Evolutionary conservation across 2,797 vertebrate species (phyloP), one percentile per base, ranked within the genome.

Genomic region (Cygnus olor): DNA sequence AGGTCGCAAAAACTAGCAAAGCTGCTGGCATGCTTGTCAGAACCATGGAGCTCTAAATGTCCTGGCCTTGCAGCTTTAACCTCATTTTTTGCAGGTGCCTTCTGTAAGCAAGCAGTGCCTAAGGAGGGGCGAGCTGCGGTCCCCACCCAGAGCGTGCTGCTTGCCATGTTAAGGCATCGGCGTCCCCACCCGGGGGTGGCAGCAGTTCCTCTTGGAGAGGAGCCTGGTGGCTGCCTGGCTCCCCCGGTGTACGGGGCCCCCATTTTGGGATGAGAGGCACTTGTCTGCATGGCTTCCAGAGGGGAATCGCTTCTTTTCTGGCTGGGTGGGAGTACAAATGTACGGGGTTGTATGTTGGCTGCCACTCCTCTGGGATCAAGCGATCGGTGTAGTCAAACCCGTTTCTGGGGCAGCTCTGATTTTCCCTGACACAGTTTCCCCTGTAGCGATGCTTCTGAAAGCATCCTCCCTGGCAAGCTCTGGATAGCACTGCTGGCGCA

Each of bases 401-500:
- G 9, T 24, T 40, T 53, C 21, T 32, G 49, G 54, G 32, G 30
- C 40, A n/a, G 40, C 54, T 30, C 68, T 57, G 32, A 17, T n/a
- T 27, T 57, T 27, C 16, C 22, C 38, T 44, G 21, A 20, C 17
- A 32, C 18, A 14, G 30, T 18, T 44, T 42, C 14, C 40, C 30
- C 11, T 19, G 44, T 34, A 13, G 32, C 3, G 12, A 36, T 17
- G 34, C 28, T 40, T 44, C 71, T n/a, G 10, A 17, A 56, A 57
- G 38, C 53, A 25, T 44, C 81, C 51, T 77, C 74, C 57, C 83
- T 74, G 61, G 82, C 79, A 42, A 7, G 44, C 47, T 58, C 28
- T n/a, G 72, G 61, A 68, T 24, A 71, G 51, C 0, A 0, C 76
- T 53, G 51, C 85, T 89, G 82, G 49, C 24, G 0, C 3, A 0